Conservation (phyloP, 2,888 invertebrate genomes). For the Cerastis leucographa region DNA sequence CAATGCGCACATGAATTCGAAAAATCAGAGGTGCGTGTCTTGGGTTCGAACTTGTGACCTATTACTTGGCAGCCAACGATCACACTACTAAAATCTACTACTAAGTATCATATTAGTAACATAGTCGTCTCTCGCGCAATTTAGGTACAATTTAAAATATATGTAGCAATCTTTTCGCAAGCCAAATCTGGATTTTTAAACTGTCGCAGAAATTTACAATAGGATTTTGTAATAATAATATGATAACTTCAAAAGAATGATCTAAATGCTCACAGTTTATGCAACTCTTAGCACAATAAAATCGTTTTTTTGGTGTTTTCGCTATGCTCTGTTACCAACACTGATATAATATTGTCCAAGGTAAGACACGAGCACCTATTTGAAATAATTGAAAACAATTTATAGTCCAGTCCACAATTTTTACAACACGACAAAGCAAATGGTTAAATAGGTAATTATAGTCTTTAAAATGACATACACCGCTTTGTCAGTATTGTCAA, state of each 20-base stretch:
- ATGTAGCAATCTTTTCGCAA: neutral
- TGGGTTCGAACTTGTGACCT: no score
- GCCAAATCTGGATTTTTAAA: neutral
- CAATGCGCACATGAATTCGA: no score
- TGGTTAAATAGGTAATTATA: slow-evolving; percentile 15
- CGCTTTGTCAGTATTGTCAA: slow-evolving; percentile 19
- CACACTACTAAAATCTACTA: neutral
- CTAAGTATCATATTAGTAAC: neutral
- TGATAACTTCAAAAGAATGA: slow-evolving; percentile 44
- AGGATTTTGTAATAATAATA: slow-evolving; percentile 34
- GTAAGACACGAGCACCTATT: slow-evolving; percentile 20
- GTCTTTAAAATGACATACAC: slow-evolving; percentile 17
- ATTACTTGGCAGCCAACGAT: no score
- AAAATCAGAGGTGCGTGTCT: no score
- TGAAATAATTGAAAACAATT: slow-evolving; percentile 38
- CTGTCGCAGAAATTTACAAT: slow-evolving; percentile 39
- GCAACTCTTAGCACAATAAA: slow-evolving; percentile 51
- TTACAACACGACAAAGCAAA: slow-evolving; percentile 13
- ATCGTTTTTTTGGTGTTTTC: slow-evolving; percentile 35
- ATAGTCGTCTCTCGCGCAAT: neutral
- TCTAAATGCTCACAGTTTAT: slow-evolving; percentile 44
- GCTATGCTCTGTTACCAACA: slow-evolving; percentile 57
- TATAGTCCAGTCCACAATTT: neutral
- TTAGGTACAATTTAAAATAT: neutral
- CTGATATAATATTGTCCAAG: slow-evolving; percentile 38